Percentiles rank a stretch among this genome's conserved stretches.
These are phyloP conservation scores for Danio rerio DNA, from an alignment of 2,113 vertebrate species.

Conservation along the genomic window GRCz12tu NC_133184.1:24596001-24596500, in stretches of 20 bases:
- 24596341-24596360: not conserved
- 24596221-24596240: slow-evolving; percentile 64
- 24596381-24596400: slow-evolving; percentile 33
- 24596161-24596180: slow-evolving; percentile 47
- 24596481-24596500: slow-evolving; percentile 19
- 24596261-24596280: slow-evolving; percentile 55
- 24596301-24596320: not conserved
- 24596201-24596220: slow-evolving; percentile 51
- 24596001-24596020: slow-evolving; percentile 9
- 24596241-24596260: slow-evolving; percentile 58
- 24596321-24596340: slow-evolving; percentile 5
- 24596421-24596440: slow-evolving; percentile 23
- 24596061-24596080: slow-evolving; percentile 7
- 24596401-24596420: not conserved
- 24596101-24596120: slow-evolving; percentile 24
- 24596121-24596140: slow-evolving; percentile 35
- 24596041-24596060: slow-evolving; percentile 6
- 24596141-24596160: slow-evolving; percentile 43
- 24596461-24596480: slow-evolving; percentile 22
- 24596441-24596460: slow-evolving; percentile 22
- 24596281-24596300: slow-evolving; percentile 20
- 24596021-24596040: not conserved
- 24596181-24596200: slow-evolving; percentile 66
- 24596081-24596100: slow-evolving; percentile 17
- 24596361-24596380: not conserved